These are phyloP conservation scores for Dryobates pubescens DNA, from an alignment of 2,797 vertebrate species.

Conservation along the genomic window DNA sequence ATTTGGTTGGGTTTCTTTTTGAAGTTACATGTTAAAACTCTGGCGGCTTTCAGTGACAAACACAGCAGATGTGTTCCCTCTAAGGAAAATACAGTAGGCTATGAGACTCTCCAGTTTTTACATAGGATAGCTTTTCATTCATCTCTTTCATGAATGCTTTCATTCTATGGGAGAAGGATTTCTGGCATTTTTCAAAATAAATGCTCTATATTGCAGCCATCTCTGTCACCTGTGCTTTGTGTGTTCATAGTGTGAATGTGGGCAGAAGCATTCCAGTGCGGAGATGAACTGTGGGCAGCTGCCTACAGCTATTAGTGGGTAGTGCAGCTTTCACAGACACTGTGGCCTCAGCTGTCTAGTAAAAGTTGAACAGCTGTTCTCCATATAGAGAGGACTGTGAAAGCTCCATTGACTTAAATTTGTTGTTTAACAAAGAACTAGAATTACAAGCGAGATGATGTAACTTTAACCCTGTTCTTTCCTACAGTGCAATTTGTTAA, in stretches of 20 bases:
- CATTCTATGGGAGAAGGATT: slow-evolving; percentile 32
- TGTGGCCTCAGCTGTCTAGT: slow-evolving; percentile 92
- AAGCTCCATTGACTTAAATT: slow-evolving; percentile 86
- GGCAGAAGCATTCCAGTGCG: slow-evolving; percentile 72
- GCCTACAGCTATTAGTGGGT: slow-evolving; percentile 80
- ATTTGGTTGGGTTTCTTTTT: neutral
- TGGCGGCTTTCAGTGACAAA: neutral
- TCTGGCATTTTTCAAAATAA: slow-evolving; percentile 48
- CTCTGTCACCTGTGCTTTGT: slow-evolving; percentile 73
- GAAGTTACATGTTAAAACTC: neutral
- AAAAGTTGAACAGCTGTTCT: slow-evolving; percentile 92
- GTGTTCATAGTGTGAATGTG: slow-evolving; percentile 27
- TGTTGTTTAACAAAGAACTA: slow-evolving; percentile 78
- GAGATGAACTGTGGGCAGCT: slow-evolving; percentile 82
- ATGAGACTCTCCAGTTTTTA: neutral
- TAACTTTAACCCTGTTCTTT: slow-evolving; percentile 72
- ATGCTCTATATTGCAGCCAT: neutral
- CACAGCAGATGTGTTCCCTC: slow-evolving; percentile 30
- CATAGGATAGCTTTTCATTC: slow-evolving; percentile 45
- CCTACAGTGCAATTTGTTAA: slow-evolving; percentile 47
- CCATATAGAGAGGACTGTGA: slow-evolving; percentile 79
- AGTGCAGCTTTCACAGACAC: slow-evolving; percentile 78
- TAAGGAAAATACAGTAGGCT: slow-evolving; percentile 22
- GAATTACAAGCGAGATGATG: slow-evolving; percentile 79
- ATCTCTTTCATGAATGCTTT: slow-evolving; percentile 34